A percentile compares a stretch with the other conserved stretches of the same genome.
Evolutionary conservation across 1,140 invertebrate species (phyloP).

Genomic region (Octopus sinensis): DNA sequence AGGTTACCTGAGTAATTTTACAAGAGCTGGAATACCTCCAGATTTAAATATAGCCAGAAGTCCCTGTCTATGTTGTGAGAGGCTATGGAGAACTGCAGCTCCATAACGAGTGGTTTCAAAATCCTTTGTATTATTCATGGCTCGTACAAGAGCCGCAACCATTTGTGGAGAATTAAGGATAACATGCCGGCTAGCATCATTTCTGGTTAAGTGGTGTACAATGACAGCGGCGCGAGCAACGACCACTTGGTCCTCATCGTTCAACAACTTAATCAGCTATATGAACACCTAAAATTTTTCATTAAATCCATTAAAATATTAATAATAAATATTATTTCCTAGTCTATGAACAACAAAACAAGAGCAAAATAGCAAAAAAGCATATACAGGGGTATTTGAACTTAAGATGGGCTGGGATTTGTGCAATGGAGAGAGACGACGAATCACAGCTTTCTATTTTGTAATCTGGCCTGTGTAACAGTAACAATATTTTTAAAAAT

Average conservation of each 20-base stretch:
- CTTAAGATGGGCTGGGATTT: too few relatives aligned
- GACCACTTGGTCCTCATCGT: constrained; percentile 88
- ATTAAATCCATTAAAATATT: too few relatives aligned
- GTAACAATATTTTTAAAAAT: too few relatives aligned
- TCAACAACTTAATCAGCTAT: constrained; percentile 92
- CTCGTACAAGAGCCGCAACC: constrained; percentile 86
- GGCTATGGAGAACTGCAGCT: constrained; percentile 93
- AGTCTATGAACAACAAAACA: too few relatives aligned
- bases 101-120: constrained; percentile 85
- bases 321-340: too few relatives aligned
- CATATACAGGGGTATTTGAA: too few relatives aligned
- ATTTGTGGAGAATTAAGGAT: constrained; percentile 97
- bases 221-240: constrained; percentile 98
- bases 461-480: too few relatives aligned
- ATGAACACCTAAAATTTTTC: too few relatives aligned
- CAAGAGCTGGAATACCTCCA: constrained; percentile 93
- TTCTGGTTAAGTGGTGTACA: constrained; percentile 97
- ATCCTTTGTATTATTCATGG: constrained; percentile 93
- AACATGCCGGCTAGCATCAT: constrained; percentile 94
- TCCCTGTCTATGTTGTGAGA: constrained; percentile 95
- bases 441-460: too few relatives aligned
- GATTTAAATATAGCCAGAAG: constrained; percentile 96
- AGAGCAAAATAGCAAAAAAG: too few relatives aligned
- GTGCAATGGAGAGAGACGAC: too few relatives aligned
- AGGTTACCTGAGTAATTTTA: constrained; percentile 75